A percentile compares a stretch with the other conserved stretches of the same genome.
Conservation (phyloP, 2,113 vertebrate species). For the Calidris pugnax region DNA sequence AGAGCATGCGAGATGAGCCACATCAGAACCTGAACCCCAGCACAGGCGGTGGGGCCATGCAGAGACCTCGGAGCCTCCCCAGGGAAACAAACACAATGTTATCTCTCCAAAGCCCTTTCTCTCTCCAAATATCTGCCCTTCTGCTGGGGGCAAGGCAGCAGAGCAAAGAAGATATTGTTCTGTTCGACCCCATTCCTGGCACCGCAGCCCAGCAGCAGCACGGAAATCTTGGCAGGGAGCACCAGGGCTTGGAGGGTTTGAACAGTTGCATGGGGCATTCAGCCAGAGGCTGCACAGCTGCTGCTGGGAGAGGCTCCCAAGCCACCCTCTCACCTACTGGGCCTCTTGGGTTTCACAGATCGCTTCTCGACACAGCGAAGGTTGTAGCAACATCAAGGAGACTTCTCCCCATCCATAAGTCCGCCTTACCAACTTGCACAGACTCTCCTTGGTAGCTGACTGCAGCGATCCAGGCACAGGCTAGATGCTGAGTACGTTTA, state of each 20-base stretch:
- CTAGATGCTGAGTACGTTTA: not conserved
- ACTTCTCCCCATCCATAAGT: not conserved
- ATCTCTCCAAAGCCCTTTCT: not conserved
- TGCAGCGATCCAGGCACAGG: not conserved
- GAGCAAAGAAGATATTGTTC: slow-evolving; percentile 14
- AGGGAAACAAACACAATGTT: not conserved
- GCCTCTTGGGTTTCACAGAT: not conserved
- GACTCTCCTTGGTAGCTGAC: not conserved
- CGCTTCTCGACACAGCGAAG: rapidly evolving
- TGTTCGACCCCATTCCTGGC: slow-evolving; percentile 1
- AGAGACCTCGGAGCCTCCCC: not conserved
- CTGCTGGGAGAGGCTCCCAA: not conserved
- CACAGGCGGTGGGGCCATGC: rapidly evolving
- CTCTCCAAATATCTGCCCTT: not conserved
- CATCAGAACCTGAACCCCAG: not conserved
- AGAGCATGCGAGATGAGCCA: not conserved
- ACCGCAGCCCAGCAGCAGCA: not conserved
- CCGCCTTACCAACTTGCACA: not conserved
- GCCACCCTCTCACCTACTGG: not conserved
- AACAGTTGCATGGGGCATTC: not conserved
- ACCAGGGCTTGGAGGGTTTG: not conserved
- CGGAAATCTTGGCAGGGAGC: not conserved
- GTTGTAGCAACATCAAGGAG: not conserved
- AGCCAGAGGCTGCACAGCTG: slow-evolving; percentile 33
- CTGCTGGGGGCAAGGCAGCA: not conserved